Conservation (phyloP, 2,113 vertebrate genomes). For the Labrus mixtus region DNA sequence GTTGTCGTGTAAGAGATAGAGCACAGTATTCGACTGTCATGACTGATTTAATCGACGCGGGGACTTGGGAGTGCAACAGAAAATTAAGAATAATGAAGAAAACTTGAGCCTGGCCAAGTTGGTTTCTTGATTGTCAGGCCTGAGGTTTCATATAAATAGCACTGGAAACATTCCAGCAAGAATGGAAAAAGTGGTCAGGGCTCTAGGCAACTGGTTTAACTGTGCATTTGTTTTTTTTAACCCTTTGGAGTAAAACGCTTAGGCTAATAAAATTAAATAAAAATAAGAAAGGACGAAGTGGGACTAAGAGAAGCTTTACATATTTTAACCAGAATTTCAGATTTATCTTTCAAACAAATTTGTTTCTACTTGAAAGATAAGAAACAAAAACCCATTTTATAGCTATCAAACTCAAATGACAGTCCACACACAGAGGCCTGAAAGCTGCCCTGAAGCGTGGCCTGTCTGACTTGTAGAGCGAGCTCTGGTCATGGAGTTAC, state of each 20-base stretch:
- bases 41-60: not conserved
- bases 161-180: conserved; percentile 81
- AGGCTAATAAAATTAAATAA: conserved; percentile 11
- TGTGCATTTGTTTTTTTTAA: conserved; percentile 65
- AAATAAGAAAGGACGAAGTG: not conserved
- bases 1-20: not conserved
- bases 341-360: no score
- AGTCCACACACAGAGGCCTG: not conserved
- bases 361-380: no score
- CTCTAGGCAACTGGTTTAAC: conserved; percentile 73
- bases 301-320: not conserved
- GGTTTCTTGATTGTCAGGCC: conserved; percentile 64
- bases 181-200: conserved; percentile 79
- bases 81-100: conserved; percentile 46
- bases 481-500: conserved; percentile 45
- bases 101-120: conserved; percentile 54
- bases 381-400: not conserved
- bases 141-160: conserved; percentile 80
- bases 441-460: conserved; percentile 19
- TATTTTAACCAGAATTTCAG: not conserved
- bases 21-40: not conserved
- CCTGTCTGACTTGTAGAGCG: conserved; percentile 14
- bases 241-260: conserved; percentile 54
- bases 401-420: not conserved
- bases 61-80: conserved; percentile 16